Base-by-base conservation (phyloP, 2,888 invertebrate genomes). In the Camptogramma bilineatum region DNA sequence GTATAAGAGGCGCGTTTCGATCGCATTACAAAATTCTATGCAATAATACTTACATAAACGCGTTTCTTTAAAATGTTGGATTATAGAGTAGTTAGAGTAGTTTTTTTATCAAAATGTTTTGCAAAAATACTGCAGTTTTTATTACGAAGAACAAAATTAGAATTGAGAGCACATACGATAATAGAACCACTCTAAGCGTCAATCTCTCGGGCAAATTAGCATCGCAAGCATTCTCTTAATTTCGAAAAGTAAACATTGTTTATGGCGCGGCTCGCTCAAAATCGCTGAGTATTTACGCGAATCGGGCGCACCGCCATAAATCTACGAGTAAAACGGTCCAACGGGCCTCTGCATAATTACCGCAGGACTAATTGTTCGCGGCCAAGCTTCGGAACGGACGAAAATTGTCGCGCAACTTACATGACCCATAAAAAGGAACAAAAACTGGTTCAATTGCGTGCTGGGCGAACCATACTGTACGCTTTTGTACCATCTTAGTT, bases 271-370 rank as follows among this genome's bases (percentile, higher is more conserved):
- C 66, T 71, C 72, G 61, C 75, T 74, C 72, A 63, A 70, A 78
- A 74, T 77, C 70, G 76, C 76, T 76, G 73, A 75, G 75, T 79
- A 76, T 81, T 85, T 80, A 84, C 79, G 81, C 79, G 82, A 83
- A 86, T 84, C 85, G 79, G 75, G 75, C 69, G 75, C 79, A 74
- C 74, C 76, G 74, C 77, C 81, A 86, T 88, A 85, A 87, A 78
- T 75, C 79, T 68, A 73, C 72, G 75, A 77, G 81, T 79, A 79
- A 80, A 82, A 82, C 79, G 81, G 75, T 78, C 78, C 80, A 83
- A 77, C 80, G 81, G 82, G 73, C 79, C 77, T 78, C 78, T 80
- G 85, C 83, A 82, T 88, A 89, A 89, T 89, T 89, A 85, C 85
- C 73, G 69, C 74, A 76, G 71, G 73, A 72, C 84, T 89, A 89